phyloP scores from a whole-genome alignment of 2,113 vertebrate species.

The Petroica traversi region DNA sequence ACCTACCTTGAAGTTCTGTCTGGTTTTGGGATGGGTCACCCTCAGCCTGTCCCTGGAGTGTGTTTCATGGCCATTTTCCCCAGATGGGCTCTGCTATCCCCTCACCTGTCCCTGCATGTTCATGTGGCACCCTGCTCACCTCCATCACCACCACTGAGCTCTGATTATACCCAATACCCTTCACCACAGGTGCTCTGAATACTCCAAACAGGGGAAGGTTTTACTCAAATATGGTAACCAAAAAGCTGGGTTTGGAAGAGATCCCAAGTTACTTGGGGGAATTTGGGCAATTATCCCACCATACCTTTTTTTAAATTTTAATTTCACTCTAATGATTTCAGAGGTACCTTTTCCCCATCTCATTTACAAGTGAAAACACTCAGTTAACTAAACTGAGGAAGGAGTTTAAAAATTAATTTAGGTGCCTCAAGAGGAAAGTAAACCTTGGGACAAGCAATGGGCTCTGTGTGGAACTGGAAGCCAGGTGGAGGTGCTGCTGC shows the following conservation, averaged over 20 bases:
- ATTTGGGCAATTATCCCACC: constrained; percentile 38
- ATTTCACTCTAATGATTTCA: constrained; percentile 19
- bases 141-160: not conserved
- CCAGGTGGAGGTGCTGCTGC: not conserved
- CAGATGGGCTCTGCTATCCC: not conserved
- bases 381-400: not conserved
- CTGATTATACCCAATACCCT: not conserved
- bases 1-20: not conserved
- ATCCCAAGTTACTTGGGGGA: constrained; percentile 13
- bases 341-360: not conserved
- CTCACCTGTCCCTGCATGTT: not conserved
- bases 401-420: not conserved
- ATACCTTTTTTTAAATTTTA: not conserved
- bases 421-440: not conserved
- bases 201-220: not conserved
- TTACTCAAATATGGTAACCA: constrained; percentile 14
- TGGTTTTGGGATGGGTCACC: not conserved
- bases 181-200: not conserved
- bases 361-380: constrained; percentile 35
- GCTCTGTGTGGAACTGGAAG: not conserved
- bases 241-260: not conserved
- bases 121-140: fast-evolving
- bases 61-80: not conserved
- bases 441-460: not conserved
- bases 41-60: not conserved